Base-by-base conservation (phyloP, 2,797 vertebrate genomes). In the Sebastes kiyomatsui region DNA sequence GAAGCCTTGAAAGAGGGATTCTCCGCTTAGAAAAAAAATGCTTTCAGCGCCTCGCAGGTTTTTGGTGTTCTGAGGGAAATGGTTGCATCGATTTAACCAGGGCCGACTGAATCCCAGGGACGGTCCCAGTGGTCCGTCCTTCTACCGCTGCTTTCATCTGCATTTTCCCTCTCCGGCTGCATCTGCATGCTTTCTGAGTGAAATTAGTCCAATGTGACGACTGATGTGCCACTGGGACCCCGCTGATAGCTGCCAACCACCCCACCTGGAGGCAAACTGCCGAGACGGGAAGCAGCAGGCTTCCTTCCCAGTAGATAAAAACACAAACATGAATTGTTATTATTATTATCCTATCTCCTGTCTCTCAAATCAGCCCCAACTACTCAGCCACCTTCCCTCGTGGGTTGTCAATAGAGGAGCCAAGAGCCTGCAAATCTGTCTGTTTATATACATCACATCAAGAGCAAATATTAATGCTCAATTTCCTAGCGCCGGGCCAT, bases 401-500 rank as follows among this genome's bases (percentile, higher is more conserved):
- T 81, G 81, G 83, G 81, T 80, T 88, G 89, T 92, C 90, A 88
- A 87, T 86, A 81, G 85, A 90, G 60, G 71, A 92, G 89, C 88
- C 79, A 79, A 92, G 86, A 90, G 88, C 80, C 84, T 79, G 83
- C 78, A 87, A 88, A 91, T 92, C 87, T 90, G 89, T 91, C 92
- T 94, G 93, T 93, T 95, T 95, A 94, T 94, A 92, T 92, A 91
- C 89, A 90, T 93, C 92, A 92, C 90, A 93, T 94, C 90, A 94
- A 94, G 87, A 90, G 92, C 92, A 94, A 95, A 95, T 94, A 94
- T 93, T 93, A 95, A 94, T 92, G 91, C 93, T 91, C 93, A 87
- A 93, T 94, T 95, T 95, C 92, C 93, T 90, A 93, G 92, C 92
- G 90, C 90, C 89, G 91, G 87, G 90, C 90, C 87, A 89, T 93